Conservation (phyloP, 2,113 vertebrate genomes). For the Eublepharis macularius region DNA sequence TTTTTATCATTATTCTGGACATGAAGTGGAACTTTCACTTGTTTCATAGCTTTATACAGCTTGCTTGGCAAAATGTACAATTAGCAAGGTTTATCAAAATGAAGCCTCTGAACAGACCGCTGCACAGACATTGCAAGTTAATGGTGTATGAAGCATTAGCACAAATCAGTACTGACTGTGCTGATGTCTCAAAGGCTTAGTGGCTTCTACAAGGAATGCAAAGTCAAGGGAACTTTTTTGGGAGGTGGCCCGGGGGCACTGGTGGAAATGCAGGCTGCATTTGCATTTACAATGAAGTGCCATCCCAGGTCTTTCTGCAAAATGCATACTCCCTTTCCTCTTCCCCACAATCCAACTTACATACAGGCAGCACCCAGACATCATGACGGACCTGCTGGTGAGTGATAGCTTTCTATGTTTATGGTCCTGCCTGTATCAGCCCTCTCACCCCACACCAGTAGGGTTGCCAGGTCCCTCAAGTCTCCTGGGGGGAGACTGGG, state of each 20-base stretch:
- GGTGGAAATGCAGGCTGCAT: background rate
- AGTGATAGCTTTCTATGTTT: no score
- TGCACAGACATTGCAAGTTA: slow-evolving; percentile 20
- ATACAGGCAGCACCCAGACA: no score
- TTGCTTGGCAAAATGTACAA: slow-evolving; percentile 5
- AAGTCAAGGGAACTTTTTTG: background rate
- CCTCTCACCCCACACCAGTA: no score
- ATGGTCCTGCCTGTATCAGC: no score
- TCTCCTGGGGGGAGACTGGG: no score
- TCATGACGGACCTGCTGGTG: no score
- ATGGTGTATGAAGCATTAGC: slow-evolving; percentile 11
- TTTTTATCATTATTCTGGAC: background rate
- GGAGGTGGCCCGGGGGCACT: background rate
- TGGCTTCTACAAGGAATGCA: slow-evolving; percentile 9
- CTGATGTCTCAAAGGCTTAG: slow-evolving; percentile 16
- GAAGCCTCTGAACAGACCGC: slow-evolving; percentile 2
- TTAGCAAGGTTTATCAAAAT: slow-evolving; percentile 19
- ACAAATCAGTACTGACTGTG: slow-evolving; percentile 27
- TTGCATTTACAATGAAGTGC: background rate
- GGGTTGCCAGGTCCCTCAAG: no score
- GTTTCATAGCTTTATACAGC: background rate
- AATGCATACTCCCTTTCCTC: background rate
- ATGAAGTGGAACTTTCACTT: background rate
- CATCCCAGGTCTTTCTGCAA: background rate
- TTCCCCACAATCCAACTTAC: background rate